A percentile compares a stretch with the other conserved stretches of the same genome.
phyloP scores from a whole-genome alignment of 2,113 vertebrate genomes.

The Neogobius melanostomus region DNA sequence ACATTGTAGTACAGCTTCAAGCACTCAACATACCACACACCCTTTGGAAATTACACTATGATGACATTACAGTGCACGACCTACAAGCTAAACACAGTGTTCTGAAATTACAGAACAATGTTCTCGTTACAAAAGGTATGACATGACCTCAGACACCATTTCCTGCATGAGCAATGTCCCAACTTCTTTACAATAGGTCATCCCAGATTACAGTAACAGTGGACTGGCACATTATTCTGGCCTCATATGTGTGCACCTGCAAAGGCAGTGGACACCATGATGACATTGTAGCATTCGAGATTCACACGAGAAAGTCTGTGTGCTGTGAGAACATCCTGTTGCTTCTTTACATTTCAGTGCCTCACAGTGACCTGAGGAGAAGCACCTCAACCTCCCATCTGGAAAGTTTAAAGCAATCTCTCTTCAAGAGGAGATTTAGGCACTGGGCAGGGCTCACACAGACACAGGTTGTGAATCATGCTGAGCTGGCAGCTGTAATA shows the following conservation, averaged over 20 bases:
- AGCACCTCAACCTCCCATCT: constrained; percentile 20
- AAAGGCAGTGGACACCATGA: not conserved
- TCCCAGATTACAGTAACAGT: not conserved
- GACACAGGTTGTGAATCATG: not conserved
- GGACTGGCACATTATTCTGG: not conserved
- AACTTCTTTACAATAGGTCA: not conserved
- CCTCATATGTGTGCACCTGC: not conserved
- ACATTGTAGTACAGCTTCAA: not conserved
- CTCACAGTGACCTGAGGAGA: constrained; percentile 32
- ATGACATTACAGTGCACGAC: constrained; percentile 13
- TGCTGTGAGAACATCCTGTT: constrained; percentile 39
- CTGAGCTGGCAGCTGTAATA: constrained; percentile 2
- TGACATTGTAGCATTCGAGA: constrained; percentile 29
- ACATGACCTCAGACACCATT: constrained; percentile 45
- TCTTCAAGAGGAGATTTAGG: constrained; percentile 9
- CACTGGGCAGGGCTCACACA: not conserved
- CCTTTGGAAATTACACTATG: not conserved
- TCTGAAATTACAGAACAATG: constrained; percentile 30
- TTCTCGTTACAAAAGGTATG: constrained; percentile 32
- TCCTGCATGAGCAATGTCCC: constrained; percentile 46
- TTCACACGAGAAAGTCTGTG: constrained; percentile 11
- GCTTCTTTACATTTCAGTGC: constrained; percentile 40
- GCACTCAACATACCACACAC: constrained; percentile 21
- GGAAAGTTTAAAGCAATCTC: constrained; percentile 21
- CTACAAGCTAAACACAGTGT: constrained; percentile 28